Conservation (phyloP, 2,888 invertebrate genomes). For the Amphipoea lucens region DNA sequence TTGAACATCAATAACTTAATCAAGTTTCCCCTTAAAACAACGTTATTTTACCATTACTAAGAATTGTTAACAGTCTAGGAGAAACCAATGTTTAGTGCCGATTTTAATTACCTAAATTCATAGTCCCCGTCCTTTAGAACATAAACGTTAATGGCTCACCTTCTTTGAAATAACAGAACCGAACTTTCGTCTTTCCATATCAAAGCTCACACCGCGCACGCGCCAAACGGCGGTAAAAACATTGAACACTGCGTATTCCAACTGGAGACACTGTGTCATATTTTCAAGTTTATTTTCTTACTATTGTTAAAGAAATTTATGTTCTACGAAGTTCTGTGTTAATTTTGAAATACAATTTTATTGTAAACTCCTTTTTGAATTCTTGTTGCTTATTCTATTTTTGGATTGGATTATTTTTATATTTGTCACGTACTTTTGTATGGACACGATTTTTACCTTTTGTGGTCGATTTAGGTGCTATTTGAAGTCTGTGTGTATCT, state of each 20-base stretch:
- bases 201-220: slow-evolving; percentile 65
- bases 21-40: slow-evolving; percentile 19
- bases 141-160: slow-evolving; percentile 55
- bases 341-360: slow-evolving; percentile 44
- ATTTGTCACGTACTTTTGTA: slow-evolving; percentile 45
- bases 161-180: slow-evolving; percentile 54
- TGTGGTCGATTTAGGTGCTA: slow-evolving; percentile 12
- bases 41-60: slow-evolving; percentile 30
- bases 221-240: slow-evolving; percentile 63
- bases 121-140: slow-evolving; percentile 42
- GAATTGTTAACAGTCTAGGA: slow-evolving; percentile 36
- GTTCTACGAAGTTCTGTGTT: slow-evolving; percentile 51
- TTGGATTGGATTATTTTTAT: slow-evolving; percentile 45
- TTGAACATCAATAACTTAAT: slow-evolving; percentile 3
- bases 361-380: slow-evolving; percentile 40
- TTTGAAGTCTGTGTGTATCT: slow-evolving; percentile 18
- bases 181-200: slow-evolving; percentile 56
- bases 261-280: slow-evolving; percentile 54
- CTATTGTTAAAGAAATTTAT: slow-evolving; percentile 37
- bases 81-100: slow-evolving; percentile 51
- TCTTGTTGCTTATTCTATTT: slow-evolving; percentile 39
- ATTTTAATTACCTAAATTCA: slow-evolving; percentile 57
- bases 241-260: slow-evolving; percentile 63
- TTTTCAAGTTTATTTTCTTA: slow-evolving; percentile 54
- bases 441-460: slow-evolving; percentile 45